Base-by-base conservation (phyloP, 2,113 vertebrate species). In the Budorcas taxicolor region DNA sequence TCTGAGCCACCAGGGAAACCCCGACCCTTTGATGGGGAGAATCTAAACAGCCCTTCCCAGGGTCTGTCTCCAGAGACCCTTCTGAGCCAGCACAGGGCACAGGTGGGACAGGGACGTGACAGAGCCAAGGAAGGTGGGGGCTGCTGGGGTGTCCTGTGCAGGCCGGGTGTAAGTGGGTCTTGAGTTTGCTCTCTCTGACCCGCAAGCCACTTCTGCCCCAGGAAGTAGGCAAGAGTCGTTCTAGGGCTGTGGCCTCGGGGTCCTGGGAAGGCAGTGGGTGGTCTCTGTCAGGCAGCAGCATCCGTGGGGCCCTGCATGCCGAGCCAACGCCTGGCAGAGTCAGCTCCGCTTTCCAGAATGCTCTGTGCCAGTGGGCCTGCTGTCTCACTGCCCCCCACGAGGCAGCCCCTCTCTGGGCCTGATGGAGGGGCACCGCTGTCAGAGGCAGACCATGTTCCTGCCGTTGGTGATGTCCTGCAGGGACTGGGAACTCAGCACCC, bases 281-380 rank as follows among this genome's bases (percentile, higher is more conserved):
- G 14, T 12, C 33, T 45, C 64, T 5, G 53, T 0, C 4, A 33
- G 87, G 57, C 43, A n/a, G n/a, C 5, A 2, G 36, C 2, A 0
- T 74, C 2, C 1, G 0, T 5, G 17, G 40, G 71, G 7, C 5
- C n/a, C 82, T 13, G 13, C 5, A 6, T 0, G 4, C 36, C 0
- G 2, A 80, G 45, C n/a, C 23, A 43, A 16, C 0, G n/a, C 12
- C 40, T 33, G 1, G 0, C 1, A 7, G 16, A 80, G 50, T 33
- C 52, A 62, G n/a, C 13, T 53, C 45, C 50, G 40, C 13, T 71
- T 13, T 2, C 0, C 2, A 5, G 13, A 36, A 36, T 0, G 6
- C 21, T n/a, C 40, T 40, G 57, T 12, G 5, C 31, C 1, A 10
- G 55, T 23, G 6, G 1, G 76, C 4, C 31, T 27, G 33, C n/a